Conservation (phyloP, 92 coral and sea anemone species). For the Actinernus sp. region DNA sequence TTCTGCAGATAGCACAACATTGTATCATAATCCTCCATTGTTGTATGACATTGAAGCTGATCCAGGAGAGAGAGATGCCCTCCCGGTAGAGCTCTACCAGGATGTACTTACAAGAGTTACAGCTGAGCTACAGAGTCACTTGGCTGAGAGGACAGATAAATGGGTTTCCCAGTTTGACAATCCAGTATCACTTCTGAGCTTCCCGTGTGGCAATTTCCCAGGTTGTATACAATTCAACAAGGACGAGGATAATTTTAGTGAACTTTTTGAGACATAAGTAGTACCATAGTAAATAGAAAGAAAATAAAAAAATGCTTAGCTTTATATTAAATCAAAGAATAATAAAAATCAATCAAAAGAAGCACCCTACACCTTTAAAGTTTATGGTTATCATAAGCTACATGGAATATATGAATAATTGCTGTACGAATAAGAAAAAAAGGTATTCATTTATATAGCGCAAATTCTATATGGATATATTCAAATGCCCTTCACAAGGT, state of each 20-base stretch:
- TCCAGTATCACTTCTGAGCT: conserved; percentile 71
- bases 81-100: conserved; percentile 54
- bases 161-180: conserved; percentile 91
- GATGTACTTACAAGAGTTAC: conserved; percentile 63
- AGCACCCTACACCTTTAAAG: too few species aligned
- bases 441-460: too few species aligned
- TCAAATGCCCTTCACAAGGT: too few species aligned
- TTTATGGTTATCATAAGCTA: too few species aligned
- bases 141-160: conserved; percentile 78
- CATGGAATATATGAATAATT: too few species aligned
- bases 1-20: conserved; percentile 54
- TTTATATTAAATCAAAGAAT: too few species aligned
- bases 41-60: conserved; percentile 80
- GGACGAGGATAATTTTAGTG: conserved; percentile 63
- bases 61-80: conserved; percentile 75
- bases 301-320: too few species aligned
- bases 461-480: too few species aligned
- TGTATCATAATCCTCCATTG: conserved; percentile 75
- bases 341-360: too few species aligned
- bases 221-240: conserved; percentile 61
- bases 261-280: conserved; percentile 68
- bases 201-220: conserved; percentile 85
- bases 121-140: conserved; percentile 64
- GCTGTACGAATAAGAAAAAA: too few species aligned
- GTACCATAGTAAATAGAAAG: too few species aligned